Evolutionary conservation across 2,888 invertebrate species (phyloP).

Genomic region (Augochlorella aurata): DNA sequence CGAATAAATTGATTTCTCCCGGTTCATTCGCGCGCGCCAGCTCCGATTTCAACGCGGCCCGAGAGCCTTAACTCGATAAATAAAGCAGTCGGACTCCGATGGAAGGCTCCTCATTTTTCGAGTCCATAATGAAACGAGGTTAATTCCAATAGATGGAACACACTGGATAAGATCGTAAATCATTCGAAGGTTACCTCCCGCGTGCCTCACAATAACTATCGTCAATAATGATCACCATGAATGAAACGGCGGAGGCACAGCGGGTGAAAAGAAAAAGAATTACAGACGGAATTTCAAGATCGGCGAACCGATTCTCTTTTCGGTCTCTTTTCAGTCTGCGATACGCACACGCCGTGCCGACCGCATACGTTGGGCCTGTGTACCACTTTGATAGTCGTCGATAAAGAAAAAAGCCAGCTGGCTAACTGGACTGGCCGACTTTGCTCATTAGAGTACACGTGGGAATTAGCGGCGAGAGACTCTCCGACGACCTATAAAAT

Average conservation of each 20-base stretch:
- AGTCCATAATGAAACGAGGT: slow-evolving; percentile 18
- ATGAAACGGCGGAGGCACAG: slow-evolving; percentile 18
- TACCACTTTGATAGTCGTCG: slow-evolving; percentile 8
- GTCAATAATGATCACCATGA: slow-evolving; percentile 45
- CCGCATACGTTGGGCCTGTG: neutral
- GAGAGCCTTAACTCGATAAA: slow-evolving; percentile 8
- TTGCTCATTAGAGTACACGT: neutral
- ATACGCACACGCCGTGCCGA: neutral
- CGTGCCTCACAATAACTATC: slow-evolving; percentile 46
- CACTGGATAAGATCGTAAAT: slow-evolving; percentile 44
- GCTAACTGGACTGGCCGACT: slow-evolving; percentile 10
- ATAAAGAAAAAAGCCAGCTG: slow-evolving; percentile 3
- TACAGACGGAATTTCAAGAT: slow-evolving; percentile 21
- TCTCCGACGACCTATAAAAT: slow-evolving; percentile 3
- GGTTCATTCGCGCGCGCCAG: neutral
- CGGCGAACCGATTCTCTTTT: neutral
- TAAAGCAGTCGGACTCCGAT: slow-evolving; percentile 22
- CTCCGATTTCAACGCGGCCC: neutral
- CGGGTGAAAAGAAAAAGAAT: slow-evolving; percentile 14
- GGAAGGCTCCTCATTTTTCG: slow-evolving; percentile 10
- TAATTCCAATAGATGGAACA: slow-evolving; percentile 21
- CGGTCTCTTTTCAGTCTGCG: neutral
- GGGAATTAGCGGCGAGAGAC: neutral
- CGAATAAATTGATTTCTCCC: neutral
- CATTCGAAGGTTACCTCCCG: slow-evolving; percentile 40